These are phyloP conservation scores for Metaphire vulgaris DNA, from an alignment of 1,140 invertebrate genomes.

Conservation along the genomic window DNA sequence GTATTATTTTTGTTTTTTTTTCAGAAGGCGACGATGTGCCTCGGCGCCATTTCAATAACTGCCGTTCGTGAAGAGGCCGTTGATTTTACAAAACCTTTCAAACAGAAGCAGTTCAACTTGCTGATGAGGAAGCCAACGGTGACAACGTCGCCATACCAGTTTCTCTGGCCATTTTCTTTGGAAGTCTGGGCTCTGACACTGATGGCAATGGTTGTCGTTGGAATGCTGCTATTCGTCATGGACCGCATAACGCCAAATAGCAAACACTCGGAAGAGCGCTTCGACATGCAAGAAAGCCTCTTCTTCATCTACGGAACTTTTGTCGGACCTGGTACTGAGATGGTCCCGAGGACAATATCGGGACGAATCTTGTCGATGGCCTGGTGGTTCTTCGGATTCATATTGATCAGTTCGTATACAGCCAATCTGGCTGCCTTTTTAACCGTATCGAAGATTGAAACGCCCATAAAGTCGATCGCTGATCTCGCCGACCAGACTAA, in stretches of 20 bases:
- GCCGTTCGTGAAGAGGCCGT: constrained; percentile 27
- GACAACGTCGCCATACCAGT: constrained; percentile 65
- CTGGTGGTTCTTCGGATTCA: constrained; percentile 52
- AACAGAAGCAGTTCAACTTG: constrained; percentile 22
- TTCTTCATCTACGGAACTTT: constrained; percentile 51
- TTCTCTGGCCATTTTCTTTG: constrained; percentile 88
- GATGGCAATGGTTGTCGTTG: constrained; percentile 64
- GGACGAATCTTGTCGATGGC: constrained; percentile 46
- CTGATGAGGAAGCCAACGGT: constrained; percentile 23
- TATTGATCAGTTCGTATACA: constrained; percentile 52
- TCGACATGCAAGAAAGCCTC: constrained; percentile 47
- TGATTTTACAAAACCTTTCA: constrained; percentile 32
- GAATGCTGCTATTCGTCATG: constrained; percentile 77
- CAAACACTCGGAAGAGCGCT: constrained; percentile 6
- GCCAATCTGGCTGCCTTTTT: constrained; percentile 53
- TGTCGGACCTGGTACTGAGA: constrained; percentile 37
- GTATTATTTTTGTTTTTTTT: too few relatives aligned
- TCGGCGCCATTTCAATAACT: constrained; percentile 28
- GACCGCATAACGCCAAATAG: constrained; percentile 83
- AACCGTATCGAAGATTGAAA: constrained; percentile 51
- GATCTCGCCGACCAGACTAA: constrained; percentile 45
- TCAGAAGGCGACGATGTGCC: constrained; percentile 19
- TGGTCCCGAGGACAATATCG: constrained; percentile 43
- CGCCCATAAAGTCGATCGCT: constrained; percentile 49
- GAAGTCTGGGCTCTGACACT: constrained; percentile 54